These are phyloP conservation scores for Tokudaia muenninki DNA, from an alignment of 2,797 vertebrate genomes.

Conservation along the genomic window DNA sequence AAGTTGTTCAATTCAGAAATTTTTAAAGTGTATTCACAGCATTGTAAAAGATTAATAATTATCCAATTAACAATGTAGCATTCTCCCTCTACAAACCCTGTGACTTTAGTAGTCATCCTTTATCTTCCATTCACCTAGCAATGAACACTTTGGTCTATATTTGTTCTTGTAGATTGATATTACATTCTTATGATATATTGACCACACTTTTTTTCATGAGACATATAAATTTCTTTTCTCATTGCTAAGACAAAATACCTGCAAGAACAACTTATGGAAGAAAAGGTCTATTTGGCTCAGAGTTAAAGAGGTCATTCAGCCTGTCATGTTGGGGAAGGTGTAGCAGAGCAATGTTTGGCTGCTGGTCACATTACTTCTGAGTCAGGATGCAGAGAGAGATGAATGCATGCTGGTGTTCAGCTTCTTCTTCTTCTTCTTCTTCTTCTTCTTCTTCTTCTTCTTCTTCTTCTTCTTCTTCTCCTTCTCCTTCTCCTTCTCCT, in stretches of 20 bases:
- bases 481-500: too few relatives aligned
- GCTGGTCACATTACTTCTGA: neutral
- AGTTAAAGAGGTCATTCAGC: neutral
- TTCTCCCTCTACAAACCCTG: neutral
- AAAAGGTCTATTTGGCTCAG: neutral
- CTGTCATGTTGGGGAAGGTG: neutral
- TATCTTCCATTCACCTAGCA: neutral
- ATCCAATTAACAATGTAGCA: conserved; percentile 41
- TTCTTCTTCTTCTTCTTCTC: too few relatives aligned
- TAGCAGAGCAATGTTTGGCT: too few relatives aligned
- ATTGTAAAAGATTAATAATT: neutral
- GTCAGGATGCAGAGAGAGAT: neutral
- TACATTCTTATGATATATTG: neutral
- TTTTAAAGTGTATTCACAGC: conserved; percentile 36
- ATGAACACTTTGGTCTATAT: neutral
- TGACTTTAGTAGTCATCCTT: neutral
- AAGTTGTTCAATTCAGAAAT: neutral
- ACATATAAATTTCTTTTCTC: neutral
- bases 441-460: too few relatives aligned
- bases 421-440: neutral
- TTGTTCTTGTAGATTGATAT: neutral
- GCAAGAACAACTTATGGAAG: neutral
- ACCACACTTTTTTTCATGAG: neutral
- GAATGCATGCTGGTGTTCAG: neutral
- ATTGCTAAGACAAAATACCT: neutral